Base-by-base conservation (phyloP, 1,140 invertebrate species). In the Argopecten irradians region DNA sequence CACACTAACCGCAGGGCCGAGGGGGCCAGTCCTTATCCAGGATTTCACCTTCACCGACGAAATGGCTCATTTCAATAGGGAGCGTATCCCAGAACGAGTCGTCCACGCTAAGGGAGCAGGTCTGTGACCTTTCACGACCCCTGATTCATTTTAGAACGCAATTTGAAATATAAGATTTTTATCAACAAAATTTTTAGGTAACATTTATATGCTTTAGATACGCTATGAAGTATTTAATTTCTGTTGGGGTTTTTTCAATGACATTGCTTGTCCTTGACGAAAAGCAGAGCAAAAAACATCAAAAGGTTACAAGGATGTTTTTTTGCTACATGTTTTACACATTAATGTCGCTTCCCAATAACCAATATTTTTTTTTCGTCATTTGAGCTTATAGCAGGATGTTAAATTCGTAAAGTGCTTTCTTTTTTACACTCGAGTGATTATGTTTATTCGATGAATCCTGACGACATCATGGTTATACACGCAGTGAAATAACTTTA, bases 41-140 rank as follows among this genome's bases (percentile, higher is more conserved):
- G 99, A 99, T 95, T 97, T 97, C 89, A 97, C 97, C 46, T 98
- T 97, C 91, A 95, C 98, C 88, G 98, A 99, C 94, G 98, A 99
- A 94, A 96, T 99, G 92, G 97, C 98, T 0, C 98, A 98, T 94
- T 98, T 99, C 92, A 97, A 97, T 91, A 95, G 98, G 28, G 99
- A 99, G 95, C 96, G 99, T 87, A 99, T 99, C 92, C 99, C 99
- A 0, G 99, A 99, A 95, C 96, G 99, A 93, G 99, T 99, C 0
- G 99, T 99, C 0, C 99, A 99, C 96, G 99, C 99, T 0, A 99
- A 99, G 96, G 99, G 99, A 93, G 98, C 98, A 87, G 98, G 97
- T 97, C 93, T 85, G 85, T 90, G 32, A 5, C 22, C 36, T 55
- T 8, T 34, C 13, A 39, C 5, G 36, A n/a, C 55, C 28, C 55